Evolutionary conservation across 2,797 vertebrate species (phyloP).

Genomic region (Cercopithecus diana): DNA sequence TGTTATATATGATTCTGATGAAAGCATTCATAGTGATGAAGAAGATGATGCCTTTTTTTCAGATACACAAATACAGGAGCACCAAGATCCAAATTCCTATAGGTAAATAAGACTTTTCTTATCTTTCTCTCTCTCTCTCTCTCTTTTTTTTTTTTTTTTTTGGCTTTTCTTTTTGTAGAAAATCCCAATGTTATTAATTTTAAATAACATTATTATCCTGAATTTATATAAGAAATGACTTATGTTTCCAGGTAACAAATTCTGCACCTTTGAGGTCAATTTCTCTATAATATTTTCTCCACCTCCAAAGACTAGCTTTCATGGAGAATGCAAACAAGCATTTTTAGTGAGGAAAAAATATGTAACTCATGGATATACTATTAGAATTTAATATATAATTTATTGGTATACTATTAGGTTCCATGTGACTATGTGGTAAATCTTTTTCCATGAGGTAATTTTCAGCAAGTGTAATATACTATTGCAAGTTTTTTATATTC

Average conservation of each 20-base stretch:
- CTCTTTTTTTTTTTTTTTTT: background rate
- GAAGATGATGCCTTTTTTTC: slow-evolving; percentile 96
- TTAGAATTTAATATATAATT: background rate
- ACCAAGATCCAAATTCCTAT: slow-evolving; percentile 96
- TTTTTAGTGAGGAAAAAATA: slow-evolving; percentile 40
- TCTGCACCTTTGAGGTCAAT: slow-evolving; percentile 25
- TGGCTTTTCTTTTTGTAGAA: background rate
- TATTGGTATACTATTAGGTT: background rate
- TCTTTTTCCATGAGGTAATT: slow-evolving; percentile 40
- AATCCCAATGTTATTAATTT: slow-evolving; percentile 7
- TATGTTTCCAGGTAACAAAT: slow-evolving; percentile 37
- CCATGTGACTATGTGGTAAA: background rate
- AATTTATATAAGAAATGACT: slow-evolving; percentile 32
- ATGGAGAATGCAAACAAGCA: background rate
- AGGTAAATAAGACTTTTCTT: slow-evolving; percentile 86
- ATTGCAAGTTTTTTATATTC: slow-evolving; percentile 3
- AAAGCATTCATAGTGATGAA: slow-evolving; percentile 95
- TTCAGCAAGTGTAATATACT: background rate
- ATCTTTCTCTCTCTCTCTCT: background rate
- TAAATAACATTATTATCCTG: background rate
- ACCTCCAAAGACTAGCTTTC: slow-evolving; percentile 16
- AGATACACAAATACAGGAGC: slow-evolving; percentile 95
- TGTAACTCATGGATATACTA: background rate
- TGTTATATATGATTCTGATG: slow-evolving; percentile 96
- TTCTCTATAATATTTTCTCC: slow-evolving; percentile 18